Base-by-base conservation (phyloP, 2,113 vertebrate genomes). In the Gopherus flavomarginatus region DNA sequence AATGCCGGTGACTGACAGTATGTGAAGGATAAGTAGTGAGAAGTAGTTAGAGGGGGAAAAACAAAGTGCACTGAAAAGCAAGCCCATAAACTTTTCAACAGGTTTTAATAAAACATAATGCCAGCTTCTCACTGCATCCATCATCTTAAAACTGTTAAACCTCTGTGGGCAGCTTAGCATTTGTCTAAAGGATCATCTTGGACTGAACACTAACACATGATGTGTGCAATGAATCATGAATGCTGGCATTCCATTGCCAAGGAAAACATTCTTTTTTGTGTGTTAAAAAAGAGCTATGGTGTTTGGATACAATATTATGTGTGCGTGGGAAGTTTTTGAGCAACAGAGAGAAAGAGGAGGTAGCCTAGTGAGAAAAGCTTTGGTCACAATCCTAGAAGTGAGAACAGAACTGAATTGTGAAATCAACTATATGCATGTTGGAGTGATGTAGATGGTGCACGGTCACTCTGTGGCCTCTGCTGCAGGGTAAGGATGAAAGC, bases 181-280 rank as follows among this genome's bases (percentile, higher is more conserved):
- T 62, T 79, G 93, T 38, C 92, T 10, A 4, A 54, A 80, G 81
- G 56, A 72, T 54, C 49, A 4, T 31, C 79, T 11, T 54, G 53
- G 56, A 75, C 59, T 53, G 69, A 59, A 6, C 56, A 49, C 1
- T 16, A 31, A 11, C 26, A 3, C 2, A 12, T 2, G 11, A 11
- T 26, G 44, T n/a, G 85, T n/a, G 31, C 80, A 6, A 7, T 44
- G 79, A 54, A 54, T 79, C 75, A 11, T 47, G 80, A 19, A 1
- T 26, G 57, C 75, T 52, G 44, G 83, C 22, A 1, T 0, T 26
- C 29, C 0, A 0, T 10, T 21, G 11, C 83, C 54, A 2, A 0
- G 0, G 31, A 31, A 35, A 24, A 38, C 1, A 2, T 13, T 81
- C 38, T 3, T 8, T 31, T 24, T 31, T 24, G 5, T 11, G 50